A percentile compares a stretch with the other conserved stretches of the same genome.
Conservation (phyloP, 2,888 invertebrate genomes). For the Ligdia adustata region DNA sequence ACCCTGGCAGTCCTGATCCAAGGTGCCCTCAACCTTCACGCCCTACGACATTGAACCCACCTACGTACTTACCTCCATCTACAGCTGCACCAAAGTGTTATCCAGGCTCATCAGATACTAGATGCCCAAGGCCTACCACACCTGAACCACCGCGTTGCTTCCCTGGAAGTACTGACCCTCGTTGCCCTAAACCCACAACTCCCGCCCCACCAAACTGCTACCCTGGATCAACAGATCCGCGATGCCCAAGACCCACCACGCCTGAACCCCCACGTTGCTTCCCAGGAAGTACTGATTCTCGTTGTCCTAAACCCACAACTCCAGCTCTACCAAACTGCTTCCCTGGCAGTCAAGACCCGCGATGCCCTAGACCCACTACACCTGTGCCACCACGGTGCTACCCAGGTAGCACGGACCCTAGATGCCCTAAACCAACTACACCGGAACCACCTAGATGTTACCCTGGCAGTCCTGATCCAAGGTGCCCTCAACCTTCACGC, state of each 20-base stretch:
- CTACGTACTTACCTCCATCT: constrained; percentile 32
- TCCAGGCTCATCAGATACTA: neutral
- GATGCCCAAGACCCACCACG: constrained; percentile 39
- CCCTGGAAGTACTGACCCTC: constrained; percentile 48
- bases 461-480: constrained; percentile 27
- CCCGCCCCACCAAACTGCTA: constrained; percentile 39
- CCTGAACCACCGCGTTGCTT: constrained; percentile 42
- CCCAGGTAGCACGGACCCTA: constrained; percentile 42
- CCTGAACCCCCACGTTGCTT: constrained; percentile 32
- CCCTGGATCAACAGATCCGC: constrained; percentile 45
- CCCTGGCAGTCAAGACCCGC: constrained; percentile 56
- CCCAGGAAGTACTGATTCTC: constrained; percentile 40
- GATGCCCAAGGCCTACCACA: constrained; percentile 40
- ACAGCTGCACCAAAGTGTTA: constrained; percentile 41
- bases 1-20: constrained; percentile 26
- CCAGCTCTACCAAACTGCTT: constrained; percentile 40
- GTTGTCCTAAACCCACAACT: constrained; percentile 42
- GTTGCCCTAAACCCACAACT: constrained; percentile 42
- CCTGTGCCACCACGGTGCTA: constrained; percentile 40
- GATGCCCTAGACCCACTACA: constrained; percentile 48
- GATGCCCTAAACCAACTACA: constrained; percentile 47
- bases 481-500: constrained; percentile 41
- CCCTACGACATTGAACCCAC: constrained; percentile 23
- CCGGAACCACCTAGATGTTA: constrained; percentile 41
- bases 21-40: constrained; percentile 41